Evolutionary conservation across 2,888 invertebrate species (phyloP).

Genomic region (Girardia tigrina): DNA sequence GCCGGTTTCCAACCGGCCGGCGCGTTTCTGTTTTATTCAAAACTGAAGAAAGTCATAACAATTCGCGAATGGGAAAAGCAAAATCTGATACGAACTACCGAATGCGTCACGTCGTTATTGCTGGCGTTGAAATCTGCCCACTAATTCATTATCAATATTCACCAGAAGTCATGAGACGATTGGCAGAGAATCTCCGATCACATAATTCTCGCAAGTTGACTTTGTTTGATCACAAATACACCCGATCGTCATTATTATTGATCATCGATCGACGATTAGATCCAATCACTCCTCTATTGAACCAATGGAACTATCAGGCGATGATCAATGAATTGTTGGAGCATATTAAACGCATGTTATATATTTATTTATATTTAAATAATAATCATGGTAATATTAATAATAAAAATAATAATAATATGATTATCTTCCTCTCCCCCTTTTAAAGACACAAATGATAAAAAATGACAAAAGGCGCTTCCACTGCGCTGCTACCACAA

Average conservation of each 20-base stretch:
- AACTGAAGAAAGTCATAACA: conserved; percentile 39
- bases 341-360: too few species aligned
- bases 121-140: conserved; percentile 77
- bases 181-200: conserved; percentile 68
- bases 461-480: too few species aligned
- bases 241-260: conserved; percentile 61
- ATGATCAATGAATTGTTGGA: conserved; percentile 94
- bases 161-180: conserved; percentile 67
- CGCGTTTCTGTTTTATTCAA: conserved; percentile 67
- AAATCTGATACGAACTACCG: conserved; percentile 65
- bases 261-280: conserved; percentile 84
- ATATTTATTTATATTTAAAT: too few species aligned
- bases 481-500: too few species aligned
- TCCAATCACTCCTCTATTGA: conserved; percentile 82
- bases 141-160: conserved; percentile 73
- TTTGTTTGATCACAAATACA: conserved; percentile 66
- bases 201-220: conserved; percentile 71
- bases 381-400: too few species aligned
- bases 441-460: too few species aligned
- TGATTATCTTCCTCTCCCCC: too few species aligned
- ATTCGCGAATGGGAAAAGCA: conserved; percentile 60
- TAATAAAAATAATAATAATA: too few species aligned
- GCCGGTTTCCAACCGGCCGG: conserved; percentile 85
- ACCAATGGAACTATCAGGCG: conserved; percentile 98
- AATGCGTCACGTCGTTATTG: conserved; percentile 70